phyloP scores from a whole-genome alignment of 2,113 vertebrate genomes.

The Microtus pennsylvanicus region DNA sequence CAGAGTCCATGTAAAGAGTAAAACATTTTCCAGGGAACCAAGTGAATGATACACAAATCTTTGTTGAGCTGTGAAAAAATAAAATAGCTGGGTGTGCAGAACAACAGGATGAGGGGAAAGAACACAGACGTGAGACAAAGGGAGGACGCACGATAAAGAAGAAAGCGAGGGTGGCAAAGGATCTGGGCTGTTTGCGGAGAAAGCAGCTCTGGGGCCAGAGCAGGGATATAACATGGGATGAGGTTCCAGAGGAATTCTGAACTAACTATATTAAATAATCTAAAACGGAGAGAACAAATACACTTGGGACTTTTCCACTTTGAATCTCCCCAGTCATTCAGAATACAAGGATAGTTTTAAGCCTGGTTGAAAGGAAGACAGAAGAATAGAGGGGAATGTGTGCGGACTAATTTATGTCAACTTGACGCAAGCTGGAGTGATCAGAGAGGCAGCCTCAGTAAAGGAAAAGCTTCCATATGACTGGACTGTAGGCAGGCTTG shows the following conservation, averaged over 20 bases:
- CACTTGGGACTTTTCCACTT: neutral
- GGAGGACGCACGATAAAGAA: neutral
- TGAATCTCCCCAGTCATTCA: neutral
- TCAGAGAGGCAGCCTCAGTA: neutral
- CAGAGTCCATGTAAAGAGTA: neutral
- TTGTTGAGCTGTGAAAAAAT: neutral
- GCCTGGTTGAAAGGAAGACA: neutral
- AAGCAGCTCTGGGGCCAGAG: neutral
- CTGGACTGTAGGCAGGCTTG: neutral
- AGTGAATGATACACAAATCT: neutral
- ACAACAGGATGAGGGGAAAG: neutral
- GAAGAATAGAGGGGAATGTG: accelerated
- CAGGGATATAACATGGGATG: neutral
- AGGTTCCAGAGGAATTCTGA: neutral
- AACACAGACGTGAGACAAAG: neutral
- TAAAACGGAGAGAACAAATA: neutral
- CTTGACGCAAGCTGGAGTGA: neutral
- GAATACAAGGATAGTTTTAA: neutral
- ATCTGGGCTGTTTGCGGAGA: neutral
- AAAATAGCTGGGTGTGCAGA: neutral
- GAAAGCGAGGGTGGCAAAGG: too few relatives aligned
- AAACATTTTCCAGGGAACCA: neutral
- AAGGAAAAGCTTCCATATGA: neutral
- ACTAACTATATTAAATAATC: neutral
- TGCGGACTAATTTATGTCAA: neutral